Evolutionary conservation across 64 coral and sea anemone species (phyloP).

Genomic region (Montipora sp.): DNA sequence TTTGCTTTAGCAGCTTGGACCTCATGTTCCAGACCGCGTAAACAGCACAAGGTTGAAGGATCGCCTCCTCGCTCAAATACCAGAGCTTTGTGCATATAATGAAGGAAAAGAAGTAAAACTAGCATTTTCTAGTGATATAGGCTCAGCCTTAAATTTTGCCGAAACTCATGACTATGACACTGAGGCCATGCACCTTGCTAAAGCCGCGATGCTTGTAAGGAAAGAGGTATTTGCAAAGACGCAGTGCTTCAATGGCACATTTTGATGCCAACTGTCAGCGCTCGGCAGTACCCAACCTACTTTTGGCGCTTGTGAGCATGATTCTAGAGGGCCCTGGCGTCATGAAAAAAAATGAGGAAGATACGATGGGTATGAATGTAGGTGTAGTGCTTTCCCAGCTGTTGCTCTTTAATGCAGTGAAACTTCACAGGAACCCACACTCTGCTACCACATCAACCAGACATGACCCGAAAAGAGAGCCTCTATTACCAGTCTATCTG

Average conservation of each 20-base stretch:
- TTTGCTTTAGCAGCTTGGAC: no score
- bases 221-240: background rate
- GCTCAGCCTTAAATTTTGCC: background rate
- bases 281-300: constrained; percentile 14
- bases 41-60: constrained; percentile 1
- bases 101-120: background rate
- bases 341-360: no score
- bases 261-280: constrained; percentile 12
- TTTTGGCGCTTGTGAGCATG: no score
- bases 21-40: no score
- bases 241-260: constrained; percentile 27
- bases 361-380: background rate
- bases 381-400: constrained; percentile 19
- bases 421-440: background rate
- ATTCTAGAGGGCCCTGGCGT: no score
- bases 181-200: constrained; percentile 8
- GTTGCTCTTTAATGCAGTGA: constrained; percentile 23
- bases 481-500: background rate
- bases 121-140: background rate
- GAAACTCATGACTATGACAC: background rate
- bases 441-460: background rate
- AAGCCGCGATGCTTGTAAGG: constrained; percentile 8
- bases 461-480: background rate
- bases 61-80: background rate
- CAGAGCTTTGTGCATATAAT: background rate